Conservation (phyloP, 2,113 vertebrate genomes). For the Tachycineta bicolor region DNA sequence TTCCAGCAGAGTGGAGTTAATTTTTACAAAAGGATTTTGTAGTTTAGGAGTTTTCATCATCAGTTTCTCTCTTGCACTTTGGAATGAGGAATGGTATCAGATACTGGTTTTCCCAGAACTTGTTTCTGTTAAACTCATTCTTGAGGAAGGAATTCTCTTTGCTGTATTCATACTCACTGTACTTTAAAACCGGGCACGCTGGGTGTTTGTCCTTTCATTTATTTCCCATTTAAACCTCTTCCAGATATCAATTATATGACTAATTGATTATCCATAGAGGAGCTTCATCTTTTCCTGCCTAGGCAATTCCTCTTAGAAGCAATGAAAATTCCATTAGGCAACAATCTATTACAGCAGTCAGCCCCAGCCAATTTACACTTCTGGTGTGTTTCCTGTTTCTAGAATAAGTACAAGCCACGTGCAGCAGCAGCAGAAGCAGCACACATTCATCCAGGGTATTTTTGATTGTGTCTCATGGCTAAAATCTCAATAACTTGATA, state of each 20-base stretch:
- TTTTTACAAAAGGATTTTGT: neutral
- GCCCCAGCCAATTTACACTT: neutral
- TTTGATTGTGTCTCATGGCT: neutral
- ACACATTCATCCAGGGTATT: neutral
- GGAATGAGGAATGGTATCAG: neutral
- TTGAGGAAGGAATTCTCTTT: neutral
- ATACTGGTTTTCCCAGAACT: neutral
- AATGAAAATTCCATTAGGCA: neutral
- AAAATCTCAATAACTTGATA: neutral
- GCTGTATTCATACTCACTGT: neutral
- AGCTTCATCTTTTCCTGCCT: neutral
- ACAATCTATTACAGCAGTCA: neutral
- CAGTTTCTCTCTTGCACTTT: neutral
- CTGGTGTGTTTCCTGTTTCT: neutral
- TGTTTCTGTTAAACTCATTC: neutral
- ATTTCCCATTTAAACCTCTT: neutral
- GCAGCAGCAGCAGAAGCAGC: neutral
- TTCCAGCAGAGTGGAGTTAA: neutral
- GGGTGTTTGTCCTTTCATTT: neutral
- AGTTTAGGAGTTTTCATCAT: neutral
- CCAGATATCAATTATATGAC: neutral
- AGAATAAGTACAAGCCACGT: neutral
- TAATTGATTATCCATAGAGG: conserved; percentile 4
- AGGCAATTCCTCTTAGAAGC: conserved; percentile 2
- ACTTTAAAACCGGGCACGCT: neutral